These are phyloP conservation scores for Takifugu bimaculatus DNA, from an alignment of 2,113 vertebrate species.

Conservation along the genomic window DNA sequence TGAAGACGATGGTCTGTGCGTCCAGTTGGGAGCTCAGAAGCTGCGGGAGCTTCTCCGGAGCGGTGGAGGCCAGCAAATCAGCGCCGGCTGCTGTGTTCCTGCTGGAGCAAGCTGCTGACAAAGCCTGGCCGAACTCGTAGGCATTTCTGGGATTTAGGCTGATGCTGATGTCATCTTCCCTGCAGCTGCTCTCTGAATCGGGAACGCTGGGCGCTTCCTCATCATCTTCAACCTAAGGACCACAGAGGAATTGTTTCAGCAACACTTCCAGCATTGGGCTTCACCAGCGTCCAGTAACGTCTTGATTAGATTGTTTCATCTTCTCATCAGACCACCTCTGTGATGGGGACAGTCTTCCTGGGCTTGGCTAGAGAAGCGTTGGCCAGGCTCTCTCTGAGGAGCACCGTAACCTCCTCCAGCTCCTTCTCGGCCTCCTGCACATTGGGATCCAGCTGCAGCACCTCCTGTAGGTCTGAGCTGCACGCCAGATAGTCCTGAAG, in stretches of 20 bases:
- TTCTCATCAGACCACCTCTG: conserved; percentile 74
- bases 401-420: conserved; percentile 79
- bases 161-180: background rate
- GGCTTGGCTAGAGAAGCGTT: conserved; percentile 53
- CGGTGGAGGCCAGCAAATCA: conserved; percentile 73
- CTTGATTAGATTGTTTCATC: too few species aligned
- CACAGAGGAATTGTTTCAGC: background rate
- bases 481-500: conserved; percentile 85
- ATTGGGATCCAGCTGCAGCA: conserved; percentile 79
- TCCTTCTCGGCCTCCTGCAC: conserved; percentile 82
- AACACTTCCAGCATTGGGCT: too few species aligned
- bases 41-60: conserved; percentile 76
- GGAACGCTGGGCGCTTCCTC: conserved; percentile 11
- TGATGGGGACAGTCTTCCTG: conserved; percentile 81
- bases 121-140: conserved; percentile 84
- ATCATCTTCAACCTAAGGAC: conserved; percentile 49
- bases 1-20: conserved; percentile 75
- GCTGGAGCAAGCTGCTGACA: conserved; percentile 66
- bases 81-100: conserved; percentile 77
- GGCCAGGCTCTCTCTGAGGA: conserved; percentile 67
- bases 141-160: conserved; percentile 70
- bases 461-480: conserved; percentile 80
- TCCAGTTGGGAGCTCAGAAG: conserved; percentile 87
- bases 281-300: too few species aligned
- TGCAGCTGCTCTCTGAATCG: conserved; percentile 12